Base-by-base conservation (phyloP, 2,888 invertebrate genomes). In the Piscicola geometra region DNA sequence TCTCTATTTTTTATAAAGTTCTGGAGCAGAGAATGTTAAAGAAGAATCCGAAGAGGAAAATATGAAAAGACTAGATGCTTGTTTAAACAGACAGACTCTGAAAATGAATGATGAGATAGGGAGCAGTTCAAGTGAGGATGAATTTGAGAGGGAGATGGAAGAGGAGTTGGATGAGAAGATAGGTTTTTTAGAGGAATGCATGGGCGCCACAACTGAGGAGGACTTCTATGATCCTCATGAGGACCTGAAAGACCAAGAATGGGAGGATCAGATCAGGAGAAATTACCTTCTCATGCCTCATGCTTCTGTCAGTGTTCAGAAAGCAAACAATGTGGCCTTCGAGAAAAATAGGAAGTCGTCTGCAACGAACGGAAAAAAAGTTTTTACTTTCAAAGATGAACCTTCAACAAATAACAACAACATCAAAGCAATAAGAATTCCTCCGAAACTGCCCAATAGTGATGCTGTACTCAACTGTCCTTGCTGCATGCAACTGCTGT, bases 381-480 rank as follows among this genome's bases (percentile, higher is more conserved):
- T n/a, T n/a, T n/a, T n/a, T 15, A 47, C 21, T 15, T 15, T 47
- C 50, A 47, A 47, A 47, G 50, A 47, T 15, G 21, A 47, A 47
- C 21, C 50, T 47, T 47, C 50, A 47, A 47, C 50, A 47, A 47
- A 47, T 47, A 21, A 47, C 9, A 15, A 15, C 9, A 47, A 47
- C 12, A 47, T 15, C 21, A 47, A 47, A 47, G 21, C 9, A 36
- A 5, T 30, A 41, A 47, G 28, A 21, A 66, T 56, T 25, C 70
- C 47, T 35, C 81, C 81, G 69, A 80, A 79, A 1, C 80, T 85
- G 18, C 85, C 86, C 1, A 83, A 81, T 52, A 87, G 87, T 81
- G 89, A 89, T 84, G 89, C 89, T 9, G 87, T 89, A 21, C 83
- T 89, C 21, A 88, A 88, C 81, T 89, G 89, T 82, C 89, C 89